These are phyloP conservation scores for Oceanodroma leucorhoa DNA, from an alignment of 2,797 vertebrate species.

Conservation along the genomic window DNA sequence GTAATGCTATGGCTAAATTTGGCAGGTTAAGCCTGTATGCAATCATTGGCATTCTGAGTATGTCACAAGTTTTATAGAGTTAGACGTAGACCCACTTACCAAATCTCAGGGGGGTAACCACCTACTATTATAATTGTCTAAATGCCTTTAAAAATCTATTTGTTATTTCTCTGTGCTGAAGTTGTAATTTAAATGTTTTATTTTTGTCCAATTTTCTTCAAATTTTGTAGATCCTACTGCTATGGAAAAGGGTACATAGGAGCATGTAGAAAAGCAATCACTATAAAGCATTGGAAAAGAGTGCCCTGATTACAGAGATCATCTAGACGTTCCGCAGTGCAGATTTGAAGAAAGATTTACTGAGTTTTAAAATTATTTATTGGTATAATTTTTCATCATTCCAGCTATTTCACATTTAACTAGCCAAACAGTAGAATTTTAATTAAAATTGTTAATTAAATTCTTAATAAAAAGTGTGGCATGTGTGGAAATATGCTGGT, in stretches of 20 bases:
- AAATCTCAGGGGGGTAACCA: background rate
- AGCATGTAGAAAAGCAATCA: background rate
- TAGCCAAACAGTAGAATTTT: background rate
- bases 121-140: background rate
- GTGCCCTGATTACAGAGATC: background rate
- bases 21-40: background rate
- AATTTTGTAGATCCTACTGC: background rate
- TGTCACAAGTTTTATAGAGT: background rate
- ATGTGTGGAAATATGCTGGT: background rate
- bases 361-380: background rate
- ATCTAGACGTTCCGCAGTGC: background rate
- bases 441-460: conserved; percentile 21
- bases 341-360: background rate
- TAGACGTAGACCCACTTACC: background rate
- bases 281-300: background rate
- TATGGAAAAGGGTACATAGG: background rate
- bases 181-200: background rate
- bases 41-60: fast-evolving
- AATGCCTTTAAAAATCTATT: background rate
- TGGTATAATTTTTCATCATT: background rate
- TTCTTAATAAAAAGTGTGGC: background rate
- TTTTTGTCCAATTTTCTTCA: background rate
- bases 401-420: background rate
- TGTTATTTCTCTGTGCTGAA: background rate
- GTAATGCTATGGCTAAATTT: background rate